Conservation (phyloP, 1,140 invertebrate genomes). For the Drosophila triauraria region DNA sequence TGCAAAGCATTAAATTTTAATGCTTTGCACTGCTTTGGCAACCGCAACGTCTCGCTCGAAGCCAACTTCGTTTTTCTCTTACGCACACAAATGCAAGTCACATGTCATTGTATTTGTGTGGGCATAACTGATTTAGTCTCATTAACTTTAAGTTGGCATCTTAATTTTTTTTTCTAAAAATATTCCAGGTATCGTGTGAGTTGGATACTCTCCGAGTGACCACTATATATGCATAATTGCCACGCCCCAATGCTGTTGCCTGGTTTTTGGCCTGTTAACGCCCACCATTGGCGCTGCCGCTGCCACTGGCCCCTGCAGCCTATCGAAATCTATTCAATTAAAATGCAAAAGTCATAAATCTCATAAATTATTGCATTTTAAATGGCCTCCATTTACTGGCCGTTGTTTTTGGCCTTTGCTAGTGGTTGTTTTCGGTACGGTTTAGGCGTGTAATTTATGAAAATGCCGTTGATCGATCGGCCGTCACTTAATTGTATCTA, state of each 20-base stretch:
- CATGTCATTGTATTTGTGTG: too few relatives aligned
- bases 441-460: slow-evolving; percentile 47
- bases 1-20: too few relatives aligned
- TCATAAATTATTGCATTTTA: slow-evolving; percentile 76
- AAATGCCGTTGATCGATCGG: slow-evolving; percentile 30
- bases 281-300: slow-evolving; percentile 17
- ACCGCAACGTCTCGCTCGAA: too few relatives aligned
- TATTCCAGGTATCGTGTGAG: too few relatives aligned
- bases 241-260: slow-evolving; percentile 52
- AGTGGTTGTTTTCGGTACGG: slow-evolving; percentile 1
- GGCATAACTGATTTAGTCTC: too few relatives aligned
- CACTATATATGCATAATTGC: slow-evolving; percentile 15
- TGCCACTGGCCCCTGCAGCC: slow-evolving; percentile 12
- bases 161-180: too few relatives aligned
- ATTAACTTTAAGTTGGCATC: too few relatives aligned
- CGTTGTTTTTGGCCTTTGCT: slow-evolving; percentile 8
- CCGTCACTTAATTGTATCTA: slow-evolving; percentile 40
- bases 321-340: slow-evolving; percentile 79
- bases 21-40: too few relatives aligned
- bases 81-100: too few relatives aligned
- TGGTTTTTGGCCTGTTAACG: slow-evolving; percentile 21
- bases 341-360: slow-evolving; percentile 75
- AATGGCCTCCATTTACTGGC: slow-evolving; percentile 55
- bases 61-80: too few relatives aligned
- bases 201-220: neutral